Evolutionary conservation across 2,113 vertebrate species (phyloP), one percentile per base, ranked within the genome.

Genomic region (Grantiella picta): DNA sequence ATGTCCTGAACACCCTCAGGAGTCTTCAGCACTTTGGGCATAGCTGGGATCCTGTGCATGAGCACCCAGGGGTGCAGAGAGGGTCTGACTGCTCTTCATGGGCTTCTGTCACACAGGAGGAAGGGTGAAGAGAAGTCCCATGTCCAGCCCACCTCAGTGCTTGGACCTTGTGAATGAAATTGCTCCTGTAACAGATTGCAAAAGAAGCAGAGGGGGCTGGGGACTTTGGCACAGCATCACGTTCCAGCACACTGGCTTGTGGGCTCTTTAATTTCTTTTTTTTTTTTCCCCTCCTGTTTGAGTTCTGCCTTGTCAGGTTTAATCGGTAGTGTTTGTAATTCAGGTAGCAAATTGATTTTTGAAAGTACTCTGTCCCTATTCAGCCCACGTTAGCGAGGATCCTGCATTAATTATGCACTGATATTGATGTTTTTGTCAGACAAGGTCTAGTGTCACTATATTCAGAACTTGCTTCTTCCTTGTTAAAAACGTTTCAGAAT

Each of bases 291-390:
- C 12, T 18, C 31, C 5, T 33, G 40, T 95, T 95, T 68, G 29
- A 92, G 87, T 95, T 95, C 95, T 93, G 90, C 75, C 80, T 96
- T 98, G 97, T 97, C 97, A 97, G 96, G 90, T 96, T 97, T 96
- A 90, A 96, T 97, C 88, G 45, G 83, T 28, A 25, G 70, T 94
- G 94, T 97, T 98, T 98, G 96, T 97, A 97, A 97, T 98, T 98
- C 97, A 97, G 97, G 96, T 96, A 97, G 94, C 90, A 97, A 97
- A 98, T 97, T 97, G 98, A 98, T 98, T 98, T 98, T 96, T 97
- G 94, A 96, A 97, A 97, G 97, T 94, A 95, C 95, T 96, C 92
- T 85, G 91, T 97, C 95, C 96, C 93, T 97, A 94, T 97, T 97
- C 97, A 96, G 96, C 81, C 96, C 96, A 93, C 91, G 90, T 96